Base-by-base conservation (phyloP, 2,888 invertebrate species). In the Mesochorus sp. region DNA sequence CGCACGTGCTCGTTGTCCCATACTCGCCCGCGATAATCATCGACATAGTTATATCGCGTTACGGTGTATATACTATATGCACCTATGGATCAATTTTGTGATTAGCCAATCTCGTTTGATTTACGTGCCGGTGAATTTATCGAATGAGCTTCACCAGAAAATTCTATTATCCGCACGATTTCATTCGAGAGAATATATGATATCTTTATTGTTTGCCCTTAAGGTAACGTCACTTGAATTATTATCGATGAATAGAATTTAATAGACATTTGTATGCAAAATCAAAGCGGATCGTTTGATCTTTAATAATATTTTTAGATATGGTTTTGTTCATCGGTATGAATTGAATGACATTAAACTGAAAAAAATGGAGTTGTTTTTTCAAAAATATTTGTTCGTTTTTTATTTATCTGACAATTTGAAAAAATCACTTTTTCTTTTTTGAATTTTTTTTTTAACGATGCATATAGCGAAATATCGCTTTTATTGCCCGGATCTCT, bases 1-100 rank as follows among this genome's bases (percentile, higher is more conserved):
- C n/a, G 82, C 85, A 83, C 82, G 84, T 83, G 85, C 83, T 84
- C 68, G 14, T 47, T 34, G 19, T 0, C 10, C 10, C 24, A n/a
- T 5, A n/a, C 21, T 57, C 61, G 6, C 57, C 10, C 21, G 34
- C 51, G 10, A 5, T 26, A 34, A 10, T 47, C 28, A 6, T 17
- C 10, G 3, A 17, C 3, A 44, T 44, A 49, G 19, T 44, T 44
- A 44, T 42, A 37, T 14, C 55, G 24, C 34, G 12, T 39, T 53
- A 28, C 53, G 17, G 8, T 42, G 53, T 24, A 53, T 28, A 8
- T 10, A 31, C 5, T 31, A 31, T 31, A 17, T 31, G 8, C 34
- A 31, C 47, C n/a, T n/a, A n/a, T n/a, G n/a, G 17, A 47, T 34
- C n/a, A 55, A 19, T 57, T 37, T 14, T 21, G 0, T 37, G 10